Evolutionary conservation across 2,113 vertebrate genomes (phyloP).

Genomic region (Hyperopisus bebe): DNA sequence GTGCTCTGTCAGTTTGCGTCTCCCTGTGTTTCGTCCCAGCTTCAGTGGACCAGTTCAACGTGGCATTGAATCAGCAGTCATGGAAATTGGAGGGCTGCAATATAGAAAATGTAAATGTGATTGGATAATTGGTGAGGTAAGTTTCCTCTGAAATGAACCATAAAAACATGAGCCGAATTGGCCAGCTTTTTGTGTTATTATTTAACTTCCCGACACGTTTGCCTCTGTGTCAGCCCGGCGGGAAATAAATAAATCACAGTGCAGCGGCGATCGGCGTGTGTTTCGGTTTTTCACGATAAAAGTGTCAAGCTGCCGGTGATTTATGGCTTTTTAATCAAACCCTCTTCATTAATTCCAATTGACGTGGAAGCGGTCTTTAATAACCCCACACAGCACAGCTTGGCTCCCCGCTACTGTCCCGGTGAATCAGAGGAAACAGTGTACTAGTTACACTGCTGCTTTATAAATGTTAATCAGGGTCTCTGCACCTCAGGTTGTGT

Average conservation of each 20-base stretch:
- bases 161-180: not conserved
- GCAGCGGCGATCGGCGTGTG: not conserved
- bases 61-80: not conserved
- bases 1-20: not conserved
- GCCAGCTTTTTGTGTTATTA: not conserved
- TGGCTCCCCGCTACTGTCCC: not conserved
- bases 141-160: not conserved
- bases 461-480: not conserved
- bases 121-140: not conserved
- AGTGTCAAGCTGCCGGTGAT: not conserved
- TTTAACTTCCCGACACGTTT: not conserved
- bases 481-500: not conserved
- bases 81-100: not conserved
- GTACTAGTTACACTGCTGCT: no score
- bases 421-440: not conserved
- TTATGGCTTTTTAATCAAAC: constrained; percentile 8
- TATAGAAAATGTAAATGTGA: not conserved
- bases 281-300: not conserved
- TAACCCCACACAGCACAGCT: not conserved
- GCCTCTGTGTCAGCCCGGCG: no score
- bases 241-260: constrained; percentile 11
- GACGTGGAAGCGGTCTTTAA: not conserved
- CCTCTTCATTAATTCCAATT: constrained; percentile 9
- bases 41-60: not conserved
- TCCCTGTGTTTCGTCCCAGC: not conserved